Conservation (phyloP, 1,140 invertebrate species). For the Heterodera schachtii region DNA sequence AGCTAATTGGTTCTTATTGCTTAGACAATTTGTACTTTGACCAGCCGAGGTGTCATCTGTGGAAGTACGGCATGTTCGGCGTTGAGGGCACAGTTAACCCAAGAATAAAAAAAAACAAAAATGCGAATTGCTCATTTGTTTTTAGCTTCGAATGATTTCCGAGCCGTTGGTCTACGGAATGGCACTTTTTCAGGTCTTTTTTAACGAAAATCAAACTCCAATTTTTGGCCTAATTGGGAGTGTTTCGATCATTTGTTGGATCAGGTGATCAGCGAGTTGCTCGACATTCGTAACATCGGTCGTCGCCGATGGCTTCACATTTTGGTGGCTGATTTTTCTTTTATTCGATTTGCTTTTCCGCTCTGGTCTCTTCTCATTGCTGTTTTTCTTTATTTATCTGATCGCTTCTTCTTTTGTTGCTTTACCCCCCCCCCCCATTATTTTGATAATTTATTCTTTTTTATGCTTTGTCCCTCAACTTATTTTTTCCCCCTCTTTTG, state of each 20-base stretch:
- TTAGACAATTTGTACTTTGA: constrained; percentile 17
- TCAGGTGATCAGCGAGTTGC: constrained; percentile 47
- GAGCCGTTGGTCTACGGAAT: constrained; percentile 47
- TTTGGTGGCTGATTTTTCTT: constrained; percentile 46
- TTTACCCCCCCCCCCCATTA: too few species aligned
- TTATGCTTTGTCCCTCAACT: too few species aligned
- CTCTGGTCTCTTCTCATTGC: too few species aligned
- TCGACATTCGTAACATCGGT: constrained; percentile 58
- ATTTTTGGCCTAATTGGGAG: background rate
- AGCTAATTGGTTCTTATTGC: too few species aligned
- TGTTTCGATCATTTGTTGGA: background rate
- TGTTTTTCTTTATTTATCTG: too few species aligned
- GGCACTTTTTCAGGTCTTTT: constrained; percentile 45
- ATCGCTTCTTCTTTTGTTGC: constrained; percentile 2
- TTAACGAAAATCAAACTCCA: background rate
- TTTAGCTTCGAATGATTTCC: constrained; percentile 48
- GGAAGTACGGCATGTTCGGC: constrained; percentile 45
- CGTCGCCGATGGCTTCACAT: constrained; percentile 60
- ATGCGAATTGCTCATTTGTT: constrained; percentile 12
- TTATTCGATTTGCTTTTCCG: background rate
- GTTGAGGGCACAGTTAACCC: constrained; percentile 13
- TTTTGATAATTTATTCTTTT: too few species aligned
- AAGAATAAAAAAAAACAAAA: constrained; percentile 1
- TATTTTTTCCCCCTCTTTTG: too few species aligned
- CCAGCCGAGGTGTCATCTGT: constrained; percentile 34